Percentiles rank a stretch among this genome's conserved stretches.
phyloP scores from a whole-genome alignment of 2,113 vertebrate genomes.

The Cryptomyrus ogoouensis region DNA sequence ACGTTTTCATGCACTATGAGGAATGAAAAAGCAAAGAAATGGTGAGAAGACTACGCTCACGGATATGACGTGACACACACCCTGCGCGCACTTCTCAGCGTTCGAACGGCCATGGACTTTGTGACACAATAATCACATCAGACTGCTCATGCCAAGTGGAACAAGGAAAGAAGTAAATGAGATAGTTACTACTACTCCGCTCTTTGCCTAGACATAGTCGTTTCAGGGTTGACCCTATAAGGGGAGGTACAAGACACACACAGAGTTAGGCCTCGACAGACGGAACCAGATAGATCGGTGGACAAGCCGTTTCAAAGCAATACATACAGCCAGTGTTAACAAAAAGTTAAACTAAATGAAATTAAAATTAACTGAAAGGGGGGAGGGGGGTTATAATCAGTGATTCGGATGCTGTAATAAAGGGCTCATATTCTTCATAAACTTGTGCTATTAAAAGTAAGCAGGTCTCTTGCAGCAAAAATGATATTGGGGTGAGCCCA shows the following conservation, averaged over 20 bases:
- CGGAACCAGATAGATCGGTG: constrained; percentile 61
- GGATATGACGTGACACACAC: constrained; percentile 33
- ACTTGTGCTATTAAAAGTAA: neutral
- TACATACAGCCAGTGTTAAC: constrained; percentile 61
- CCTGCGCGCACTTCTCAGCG: constrained; percentile 33
- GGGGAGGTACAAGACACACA: constrained; percentile 92
- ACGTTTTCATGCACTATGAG: constrained; percentile 13
- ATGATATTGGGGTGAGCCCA: neutral
- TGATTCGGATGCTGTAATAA: constrained; percentile 47
- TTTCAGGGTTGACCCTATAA: constrained; percentile 98
- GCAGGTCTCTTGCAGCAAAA: neutral
- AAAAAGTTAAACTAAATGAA: constrained; percentile 33
- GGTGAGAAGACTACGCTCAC: constrained; percentile 1
- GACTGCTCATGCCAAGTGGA: constrained; percentile 66
- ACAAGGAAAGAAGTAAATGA: constrained; percentile 73
- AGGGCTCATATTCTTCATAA: neutral
- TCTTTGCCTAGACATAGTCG: constrained; percentile 99
- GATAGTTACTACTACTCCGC: constrained; percentile 99
- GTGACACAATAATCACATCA: constrained; percentile 45
- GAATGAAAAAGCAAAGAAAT: neutral
- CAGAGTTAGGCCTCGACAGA: constrained; percentile 76
- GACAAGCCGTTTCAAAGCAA: constrained; percentile 77
- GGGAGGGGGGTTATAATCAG: constrained; percentile 52
- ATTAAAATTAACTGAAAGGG: constrained; percentile 34
- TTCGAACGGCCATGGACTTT: constrained; percentile 38